Base-by-base conservation (phyloP, 2,113 vertebrate species). In the Pollachius pollachius region DNA sequence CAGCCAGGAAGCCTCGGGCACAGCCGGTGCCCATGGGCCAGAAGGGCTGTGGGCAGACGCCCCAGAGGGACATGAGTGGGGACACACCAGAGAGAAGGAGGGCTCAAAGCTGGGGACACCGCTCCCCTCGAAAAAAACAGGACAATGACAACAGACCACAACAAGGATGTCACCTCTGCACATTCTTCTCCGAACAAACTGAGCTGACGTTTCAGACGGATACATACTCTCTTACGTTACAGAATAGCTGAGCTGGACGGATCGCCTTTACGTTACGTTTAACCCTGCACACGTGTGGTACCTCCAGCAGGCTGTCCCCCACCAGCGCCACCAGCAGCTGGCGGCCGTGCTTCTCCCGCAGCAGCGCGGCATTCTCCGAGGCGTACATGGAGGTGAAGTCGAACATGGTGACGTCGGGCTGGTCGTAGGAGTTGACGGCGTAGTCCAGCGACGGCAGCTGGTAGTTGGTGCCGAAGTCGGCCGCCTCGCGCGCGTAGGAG, bases 21-120 rank as follows among this genome's bases (percentile, higher is more conserved):
- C 97, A 99, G 5, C 97, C 97, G 0, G 97, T 99, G 0, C 97
- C 97, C 97, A 99, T 98, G 0, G 97, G 97, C 97, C 97, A 99
- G 89, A 99, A 99, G 0, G 97, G 97, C 97, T 99, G 78, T 1
- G 68, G 64, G 65, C 12, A 56, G 7, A 84, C 15, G 77, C 68
- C 62, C 64, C 3, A 9, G 19, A 3, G 37, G 37, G 5, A 63
- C 65, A 52, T 74, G 37, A 17, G 30, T 25, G 21, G 15, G 13
- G 17, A 37, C 6, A 18, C 41, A 52, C 7, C 7, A 54, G 16
- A 69, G 25, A 21, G 61, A 52, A 13, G 15, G 37, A 23, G 18
- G 23, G 18, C 4, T 34, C 30, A 34, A 34, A 54, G 52, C 30
- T 34, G 41, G 41, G 41, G 1, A 48, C 11, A 12, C 6, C 12